Evolutionary conservation across 2,113 vertebrate genomes (phyloP), one percentile per base, ranked within the genome.

Genomic region (Pogona vitticeps): DNA sequence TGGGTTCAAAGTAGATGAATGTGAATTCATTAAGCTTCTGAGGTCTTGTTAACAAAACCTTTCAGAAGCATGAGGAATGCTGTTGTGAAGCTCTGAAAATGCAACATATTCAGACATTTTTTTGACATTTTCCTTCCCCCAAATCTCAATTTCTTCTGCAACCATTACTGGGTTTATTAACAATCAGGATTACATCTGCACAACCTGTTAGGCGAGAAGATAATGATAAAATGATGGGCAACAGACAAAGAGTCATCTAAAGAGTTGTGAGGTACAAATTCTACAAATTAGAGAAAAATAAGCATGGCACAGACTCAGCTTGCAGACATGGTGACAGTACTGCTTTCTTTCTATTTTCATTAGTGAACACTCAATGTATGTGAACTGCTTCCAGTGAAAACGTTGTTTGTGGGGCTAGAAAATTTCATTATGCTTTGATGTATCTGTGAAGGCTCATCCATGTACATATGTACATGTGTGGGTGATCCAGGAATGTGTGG

Each of bases 1-100:
- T 61, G 72, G 52, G 38, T 89, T 46, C 89, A 73, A 92, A 90
- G 76, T 77, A 46, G 21, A 85, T 83, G 87, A 63, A 31, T 89
- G 14, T 31, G 76, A 83, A 87, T 82, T 72, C 20, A 84, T 84
- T 84, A 67, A 76, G 20, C 5, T 88, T 84, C 87, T 89, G 33
- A 84, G 8, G 88, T 26, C 2, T 14, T 15, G 1, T 0, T n/a
- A 12, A 63, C 36, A 0, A 46, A 87, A 3, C 17, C 40, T 87
- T 68, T 78, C 36, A 61, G 79, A 38, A 88, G 33, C 1, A 23
- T 18, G 28, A 56, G 2, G 3, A 2, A 0, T n/a, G 0, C 70
- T 52, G 4, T 40, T 86, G 7, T 4, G 87, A 59, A 1, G 23
- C n/a, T 1, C 18, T 79, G 20, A 36, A 73, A 88, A 73, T 1